A percentile compares a stretch with the other conserved stretches of the same genome.
Conservation (phyloP, 2,113 vertebrate species). For the Acinonyx jubatus region DNA sequence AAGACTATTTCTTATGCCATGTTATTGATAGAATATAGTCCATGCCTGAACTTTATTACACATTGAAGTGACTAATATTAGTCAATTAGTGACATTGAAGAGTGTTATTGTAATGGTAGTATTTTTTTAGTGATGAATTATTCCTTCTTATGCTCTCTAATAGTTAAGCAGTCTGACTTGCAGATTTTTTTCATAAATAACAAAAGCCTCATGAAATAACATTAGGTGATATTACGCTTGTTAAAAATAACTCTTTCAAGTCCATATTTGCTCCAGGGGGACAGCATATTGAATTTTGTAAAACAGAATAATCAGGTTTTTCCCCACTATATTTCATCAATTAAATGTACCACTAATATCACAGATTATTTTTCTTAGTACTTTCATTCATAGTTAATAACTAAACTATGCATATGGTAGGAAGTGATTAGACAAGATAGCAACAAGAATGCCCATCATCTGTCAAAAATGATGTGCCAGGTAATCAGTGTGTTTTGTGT, state of each 20-base stretch:
- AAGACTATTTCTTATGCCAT: background rate
- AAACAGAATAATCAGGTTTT: background rate
- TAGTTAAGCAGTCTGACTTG: background rate
- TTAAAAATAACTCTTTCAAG: background rate
- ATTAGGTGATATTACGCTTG: background rate
- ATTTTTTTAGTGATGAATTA: background rate
- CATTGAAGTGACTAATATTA: background rate
- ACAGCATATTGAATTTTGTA: background rate
- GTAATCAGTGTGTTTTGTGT: slow-evolving; percentile 77
- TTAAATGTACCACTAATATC: slow-evolving; percentile 37
- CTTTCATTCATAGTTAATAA: slow-evolving; percentile 63
- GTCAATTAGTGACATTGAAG: background rate
- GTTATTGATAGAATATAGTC: background rate
- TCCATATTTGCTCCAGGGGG: background rate
- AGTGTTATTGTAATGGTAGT: background rate
- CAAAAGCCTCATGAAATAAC: slow-evolving; percentile 21
- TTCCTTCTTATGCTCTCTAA: slow-evolving; percentile 14
- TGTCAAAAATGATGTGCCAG: slow-evolving; percentile 73
- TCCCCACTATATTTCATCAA: background rate
- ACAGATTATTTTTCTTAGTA: slow-evolving; percentile 45
- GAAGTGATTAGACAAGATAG: slow-evolving; percentile 61
- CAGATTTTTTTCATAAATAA: background rate
- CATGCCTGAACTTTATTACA: background rate
- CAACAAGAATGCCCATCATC: slow-evolving; percentile 61
- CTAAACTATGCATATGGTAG: slow-evolving; percentile 56